A percentile compares a stretch with the other conserved stretches of the same genome.
Conservation (phyloP, 2,797 vertebrate species). For the Valencia hispanica region DNA sequence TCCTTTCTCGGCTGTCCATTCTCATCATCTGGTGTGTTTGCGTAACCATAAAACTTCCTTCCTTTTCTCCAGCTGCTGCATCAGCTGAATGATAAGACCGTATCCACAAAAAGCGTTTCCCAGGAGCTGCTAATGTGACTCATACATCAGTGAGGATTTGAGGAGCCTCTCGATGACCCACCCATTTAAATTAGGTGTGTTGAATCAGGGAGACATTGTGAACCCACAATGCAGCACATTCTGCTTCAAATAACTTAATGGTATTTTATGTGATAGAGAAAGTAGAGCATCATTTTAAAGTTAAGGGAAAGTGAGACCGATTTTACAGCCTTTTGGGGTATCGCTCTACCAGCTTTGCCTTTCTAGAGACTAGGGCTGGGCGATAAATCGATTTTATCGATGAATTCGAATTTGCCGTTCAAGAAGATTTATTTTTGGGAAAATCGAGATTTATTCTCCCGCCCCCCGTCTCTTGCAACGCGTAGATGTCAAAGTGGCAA, state of each 20-base stretch:
- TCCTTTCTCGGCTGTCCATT: background rate
- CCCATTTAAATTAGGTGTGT: background rate
- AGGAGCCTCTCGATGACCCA: background rate
- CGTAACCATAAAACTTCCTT: background rate
- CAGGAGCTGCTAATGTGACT: background rate
- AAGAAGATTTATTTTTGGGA: no score
- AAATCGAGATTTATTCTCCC: no score
- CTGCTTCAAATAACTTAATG: background rate
- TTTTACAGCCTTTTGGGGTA: background rate
- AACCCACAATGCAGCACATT: no score
- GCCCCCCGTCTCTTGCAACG: no score
- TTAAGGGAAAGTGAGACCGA: background rate
- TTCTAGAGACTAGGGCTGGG: no score
- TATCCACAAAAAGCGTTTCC: background rate
- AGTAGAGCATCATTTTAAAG: background rate
- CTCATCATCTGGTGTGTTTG: background rate
- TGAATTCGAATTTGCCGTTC: no score
- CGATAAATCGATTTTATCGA: no score
- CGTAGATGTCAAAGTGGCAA: no score
- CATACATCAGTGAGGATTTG: no score
- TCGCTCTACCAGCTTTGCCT: background rate
- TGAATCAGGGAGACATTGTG: background rate
- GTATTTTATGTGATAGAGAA: background rate
- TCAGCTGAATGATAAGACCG: background rate
- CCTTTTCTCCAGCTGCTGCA: background rate